Base-by-base conservation (phyloP, 2,113 vertebrate species). In the Cynopterus brachyotis region DNA sequence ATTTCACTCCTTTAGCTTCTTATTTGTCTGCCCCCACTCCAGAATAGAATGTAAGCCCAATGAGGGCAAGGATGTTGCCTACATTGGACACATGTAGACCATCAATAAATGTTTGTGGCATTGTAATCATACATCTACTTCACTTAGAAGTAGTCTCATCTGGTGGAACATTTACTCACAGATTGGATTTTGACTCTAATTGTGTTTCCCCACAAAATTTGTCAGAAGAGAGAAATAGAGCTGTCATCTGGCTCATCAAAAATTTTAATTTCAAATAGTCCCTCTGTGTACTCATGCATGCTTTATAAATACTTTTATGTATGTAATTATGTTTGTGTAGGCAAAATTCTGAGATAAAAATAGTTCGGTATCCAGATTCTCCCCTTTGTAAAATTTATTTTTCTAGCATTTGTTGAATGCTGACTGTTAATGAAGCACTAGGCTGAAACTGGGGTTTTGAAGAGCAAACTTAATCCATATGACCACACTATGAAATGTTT, bases 211-310 rank as follows among this genome's bases (percentile, higher is more conserved):
- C 9, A 67, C 30, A 73, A 84, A 84, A 90, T 69, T 12, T 70
- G 62, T 75, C 45, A 95, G 57, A 88, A 83, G n/a, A 94, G 28
- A 96, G 62, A 83, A 96, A 59, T 88, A 75, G 70, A 94, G 9
- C 40, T 75, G 64, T 90, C 75, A 92, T 24, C 64, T 89, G n/a
- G 50, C 9, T 94, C 57, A 92, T 72, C 69, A 76, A 40, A 87
- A 92, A 59, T 45, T 79, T 94, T 30, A n/a, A 50, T 55, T 96
- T 92, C 47, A 82, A 28, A 47, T n/a, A 72, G 22, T 59, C 45
- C 22, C 12, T 40, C 62, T 53, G 20, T 73, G 60, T 47, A 57
- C 57, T 62, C n/a, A 30, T 40, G 22, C 37, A 37, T 83, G 73
- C 64, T 57, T 89, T 93, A 59, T 53, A 88, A 78, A 78, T 78